Evolutionary conservation across 2,113 vertebrate genomes (phyloP).

Genomic region (Corvus moneduloides): DNA sequence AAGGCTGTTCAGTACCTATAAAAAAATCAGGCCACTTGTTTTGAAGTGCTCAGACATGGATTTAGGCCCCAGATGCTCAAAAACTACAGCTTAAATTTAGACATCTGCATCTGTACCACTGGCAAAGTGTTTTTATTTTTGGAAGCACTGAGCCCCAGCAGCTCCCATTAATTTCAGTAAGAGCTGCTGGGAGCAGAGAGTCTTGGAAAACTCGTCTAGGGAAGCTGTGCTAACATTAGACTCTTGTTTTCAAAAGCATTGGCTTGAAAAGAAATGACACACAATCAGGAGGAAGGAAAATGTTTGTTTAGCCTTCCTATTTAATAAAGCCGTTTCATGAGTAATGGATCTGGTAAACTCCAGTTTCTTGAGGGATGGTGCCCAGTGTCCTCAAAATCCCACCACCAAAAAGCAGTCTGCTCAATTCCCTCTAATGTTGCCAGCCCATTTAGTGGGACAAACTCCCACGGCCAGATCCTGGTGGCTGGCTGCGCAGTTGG

Average conservation of each 20-base stretch:
- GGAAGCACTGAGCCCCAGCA: conserved; percentile 35
- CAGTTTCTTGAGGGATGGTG: neutral
- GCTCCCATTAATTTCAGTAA: conserved; percentile 45
- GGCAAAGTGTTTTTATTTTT: conserved; percentile 55
- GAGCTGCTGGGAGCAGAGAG: conserved; percentile 28
- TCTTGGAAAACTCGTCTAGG: conserved; percentile 54
- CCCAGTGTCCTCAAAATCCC: neutral
- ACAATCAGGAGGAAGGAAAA: conserved; percentile 47
- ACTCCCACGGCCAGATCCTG: neutral
- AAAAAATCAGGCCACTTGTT: conserved; percentile 38
- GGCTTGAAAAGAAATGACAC: conserved; percentile 52
- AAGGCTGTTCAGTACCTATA: neutral
- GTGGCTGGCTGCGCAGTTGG: neutral
- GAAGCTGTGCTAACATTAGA: conserved; percentile 56
- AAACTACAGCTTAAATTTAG: conserved; percentile 50
- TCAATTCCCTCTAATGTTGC: neutral
- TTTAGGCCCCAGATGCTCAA: conserved; percentile 37
- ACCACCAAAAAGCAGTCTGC: neutral
- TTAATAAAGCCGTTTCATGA: neutral
- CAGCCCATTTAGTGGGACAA: neutral
- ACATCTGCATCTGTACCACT: conserved; percentile 43
- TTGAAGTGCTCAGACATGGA: neutral
- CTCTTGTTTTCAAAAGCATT: conserved; percentile 34
- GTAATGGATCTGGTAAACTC: conserved; percentile 18
- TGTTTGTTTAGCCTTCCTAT: conserved; percentile 43